Conservation (phyloP, 35 echinoderm and acorn worm species). For the Hemicentrotus pulcherrimus region DNA sequence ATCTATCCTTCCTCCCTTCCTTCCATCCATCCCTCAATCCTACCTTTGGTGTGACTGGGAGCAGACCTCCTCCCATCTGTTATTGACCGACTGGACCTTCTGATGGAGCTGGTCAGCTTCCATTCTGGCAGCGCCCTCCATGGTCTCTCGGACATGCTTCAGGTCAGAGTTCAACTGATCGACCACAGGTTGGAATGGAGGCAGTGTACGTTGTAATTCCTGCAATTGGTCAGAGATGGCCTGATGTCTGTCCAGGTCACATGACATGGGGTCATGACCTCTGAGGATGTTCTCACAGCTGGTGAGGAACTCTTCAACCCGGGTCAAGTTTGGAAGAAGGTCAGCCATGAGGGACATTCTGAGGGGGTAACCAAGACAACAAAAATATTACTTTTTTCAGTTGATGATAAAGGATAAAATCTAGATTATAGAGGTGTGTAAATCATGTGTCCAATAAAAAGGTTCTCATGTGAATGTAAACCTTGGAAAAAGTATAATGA, state of each 20-base stretch:
- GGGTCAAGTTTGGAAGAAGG: constrained; percentile 52
- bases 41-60: constrained; percentile 90
- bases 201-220: constrained; percentile 91
- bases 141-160: constrained; percentile 40
- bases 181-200: constrained; percentile 90
- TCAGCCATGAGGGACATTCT: constrained; percentile 69
- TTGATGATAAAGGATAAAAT: no score
- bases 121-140: constrained; percentile 7
- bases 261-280: constrained; percentile 74
- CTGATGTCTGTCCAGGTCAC: constrained; percentile 90
- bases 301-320: constrained; percentile 72
- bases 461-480: no score
- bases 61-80: constrained; percentile 87
- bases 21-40: neutral
- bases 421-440: no score
- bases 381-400: no score
- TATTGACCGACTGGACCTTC: constrained; percentile 55
- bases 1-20: neutral
- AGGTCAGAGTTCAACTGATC: constrained; percentile 63
- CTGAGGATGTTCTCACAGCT: constrained; percentile 82
- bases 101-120: constrained; percentile 58
- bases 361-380: no score
- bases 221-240: constrained; percentile 86
- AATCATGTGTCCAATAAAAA: no score
- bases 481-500: no score